Base-by-base conservation (phyloP, 2,113 vertebrate species). In the Cyprinodon tularosa region DNA sequence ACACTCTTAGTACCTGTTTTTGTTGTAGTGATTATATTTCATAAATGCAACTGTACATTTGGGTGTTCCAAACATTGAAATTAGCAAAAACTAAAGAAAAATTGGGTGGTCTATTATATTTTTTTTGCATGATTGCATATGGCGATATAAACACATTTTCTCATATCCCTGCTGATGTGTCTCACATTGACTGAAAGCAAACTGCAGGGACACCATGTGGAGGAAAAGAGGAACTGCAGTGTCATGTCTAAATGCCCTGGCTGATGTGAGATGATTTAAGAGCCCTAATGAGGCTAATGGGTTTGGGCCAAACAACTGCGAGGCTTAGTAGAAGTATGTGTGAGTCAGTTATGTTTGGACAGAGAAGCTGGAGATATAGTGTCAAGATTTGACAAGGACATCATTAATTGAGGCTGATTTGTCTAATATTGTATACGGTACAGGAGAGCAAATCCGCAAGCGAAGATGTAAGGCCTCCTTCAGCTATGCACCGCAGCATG, bases 401-500 rank as follows among this genome's bases (percentile, higher is more conserved):
- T 9, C 42, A 6, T 42, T 57, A 57, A 57, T 57, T 57, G 47
- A 65, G 20, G 53, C 76, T 57, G 76, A n/a, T 3, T 47, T 42
- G 67, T 72, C 62, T 57, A 75, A 68, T 44, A 53, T 76, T 75
- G 15, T 20, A 14, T 68, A 1, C 9, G 5, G 47, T 82, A 29
- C 78, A 98, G 96, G 94, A 29, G 97, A 98, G 71, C 94, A 95
- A 79, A 96, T 94, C 86, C 95, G 98, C 80, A 95, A 96, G 83
- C 95, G 96, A 73, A 93, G 97, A 81, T 99, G 97, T 92, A 97
- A 98, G 93, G 98, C 97, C 45, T 95, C 97, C 7, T 99, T 99
- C 93, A 99, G 98, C 92, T 99, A 99, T 62, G 90, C 95, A 82
- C 97, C 98, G 63, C 98, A 99, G 91, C 99, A 99, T 66, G 98